These are phyloP conservation scores for Aplodontia rufa DNA, from an alignment of 2,113 vertebrate species.

Conservation along the genomic window DNA sequence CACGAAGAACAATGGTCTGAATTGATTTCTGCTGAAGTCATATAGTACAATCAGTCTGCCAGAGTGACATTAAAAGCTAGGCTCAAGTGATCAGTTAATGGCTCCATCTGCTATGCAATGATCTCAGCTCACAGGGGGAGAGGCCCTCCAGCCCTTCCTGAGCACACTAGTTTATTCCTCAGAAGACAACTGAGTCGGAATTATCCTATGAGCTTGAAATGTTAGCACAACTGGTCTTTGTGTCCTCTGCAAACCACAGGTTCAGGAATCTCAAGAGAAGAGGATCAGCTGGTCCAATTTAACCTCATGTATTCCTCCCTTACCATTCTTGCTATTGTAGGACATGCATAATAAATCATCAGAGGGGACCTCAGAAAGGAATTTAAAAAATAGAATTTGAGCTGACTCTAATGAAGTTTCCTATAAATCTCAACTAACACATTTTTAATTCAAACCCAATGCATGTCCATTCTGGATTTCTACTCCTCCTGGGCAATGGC, in stretches of 20 bases:
- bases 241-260: neutral
- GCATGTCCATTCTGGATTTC: neutral
- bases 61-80: conserved; percentile 68
- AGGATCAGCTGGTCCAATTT: neutral
- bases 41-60: conserved; percentile 38
- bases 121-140: conserved; percentile 50
- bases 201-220: neutral
- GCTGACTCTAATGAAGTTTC: neutral
- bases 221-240: neutral
- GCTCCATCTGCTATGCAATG: conserved; percentile 67
- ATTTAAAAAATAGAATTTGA: neutral
- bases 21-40: conserved; percentile 71
- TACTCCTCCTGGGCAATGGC: neutral
- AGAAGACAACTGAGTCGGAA: neutral
- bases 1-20: conserved; percentile 25
- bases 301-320: neutral
- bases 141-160: conserved; percentile 3
- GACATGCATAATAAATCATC: neutral
- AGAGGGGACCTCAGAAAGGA: conserved; percentile 2
- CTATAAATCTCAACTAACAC: conserved; percentile 35
- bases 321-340: neutral
- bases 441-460: neutral
- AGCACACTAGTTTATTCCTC: neutral
- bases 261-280: neutral
- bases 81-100: conserved; percentile 62